Percentiles rank a stretch among this genome's conserved stretches.
phyloP scores from a whole-genome alignment of 35 echinoderm and acorn worm species.

The Ophioderma brevispina region DNA sequence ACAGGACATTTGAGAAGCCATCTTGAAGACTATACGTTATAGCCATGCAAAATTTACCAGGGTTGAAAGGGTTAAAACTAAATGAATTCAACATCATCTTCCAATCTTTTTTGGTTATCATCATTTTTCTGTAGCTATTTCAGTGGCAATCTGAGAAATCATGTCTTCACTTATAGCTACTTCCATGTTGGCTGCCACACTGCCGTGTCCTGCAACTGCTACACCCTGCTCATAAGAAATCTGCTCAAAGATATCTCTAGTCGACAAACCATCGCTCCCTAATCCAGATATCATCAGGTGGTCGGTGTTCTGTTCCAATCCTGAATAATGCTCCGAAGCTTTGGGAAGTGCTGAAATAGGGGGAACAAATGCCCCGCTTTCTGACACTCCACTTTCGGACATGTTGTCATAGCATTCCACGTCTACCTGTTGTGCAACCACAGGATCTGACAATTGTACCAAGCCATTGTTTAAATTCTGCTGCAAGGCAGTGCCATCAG shows the following conservation, averaged over 20 bases:
- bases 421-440: conserved; percentile 5
- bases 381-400: neutral
- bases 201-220: neutral
- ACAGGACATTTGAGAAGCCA: no score
- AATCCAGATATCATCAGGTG: neutral
- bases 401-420: neutral
- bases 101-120: no score
- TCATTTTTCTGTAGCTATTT: conserved; percentile 2
- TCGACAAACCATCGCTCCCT: conserved; percentile 8
- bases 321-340: neutral
- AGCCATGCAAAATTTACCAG: no score
- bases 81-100: no score
- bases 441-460: neutral
- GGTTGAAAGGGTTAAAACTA: no score
- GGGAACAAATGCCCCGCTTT: conserved; percentile 10
- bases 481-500: neutral
- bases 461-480: neutral
- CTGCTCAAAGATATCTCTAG: conserved; percentile 22
- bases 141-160: conserved; percentile 22
- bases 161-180: conserved; percentile 16
- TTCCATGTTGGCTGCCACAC: conserved; percentile 27
- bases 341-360: neutral
- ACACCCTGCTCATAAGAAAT: conserved; percentile 29
- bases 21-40: no score
- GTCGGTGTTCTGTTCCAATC: neutral